phyloP scores from a whole-genome alignment of 2,113 vertebrate genomes.

The Oncorhynchus kisutch region DNA sequence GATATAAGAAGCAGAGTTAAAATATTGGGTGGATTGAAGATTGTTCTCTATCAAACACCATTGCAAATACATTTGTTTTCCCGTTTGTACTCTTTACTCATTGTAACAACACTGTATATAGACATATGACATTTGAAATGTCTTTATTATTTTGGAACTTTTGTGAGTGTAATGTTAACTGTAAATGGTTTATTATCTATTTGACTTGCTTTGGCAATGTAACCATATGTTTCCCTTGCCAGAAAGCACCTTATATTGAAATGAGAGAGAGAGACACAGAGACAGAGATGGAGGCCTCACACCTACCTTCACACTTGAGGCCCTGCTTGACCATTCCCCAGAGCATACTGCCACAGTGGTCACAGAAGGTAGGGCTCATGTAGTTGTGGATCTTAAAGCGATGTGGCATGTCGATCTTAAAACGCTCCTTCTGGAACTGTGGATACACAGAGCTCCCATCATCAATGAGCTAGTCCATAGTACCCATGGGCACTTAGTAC shows the following conservation, averaged over 20 bases:
- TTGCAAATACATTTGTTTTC: not conserved
- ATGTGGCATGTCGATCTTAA: constrained; percentile 98
- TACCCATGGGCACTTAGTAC: no score
- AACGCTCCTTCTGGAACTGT: constrained; percentile 98
- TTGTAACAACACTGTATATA: no score
- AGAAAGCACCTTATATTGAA: no score
- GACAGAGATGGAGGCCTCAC: not conserved
- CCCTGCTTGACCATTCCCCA: constrained; percentile 96
- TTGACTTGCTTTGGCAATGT: no score
- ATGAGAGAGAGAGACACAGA: not conserved
- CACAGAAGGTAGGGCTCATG: constrained; percentile 97
- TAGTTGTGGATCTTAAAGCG: constrained; percentile 93
- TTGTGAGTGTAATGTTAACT: no score
- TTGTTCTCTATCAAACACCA: not conserved
- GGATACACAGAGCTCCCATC: constrained; percentile 27
- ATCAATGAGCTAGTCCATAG: not conserved
- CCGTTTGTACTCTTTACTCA: no score
- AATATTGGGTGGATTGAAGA: not conserved
- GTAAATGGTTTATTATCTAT: no score
- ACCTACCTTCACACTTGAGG: constrained; percentile 92
- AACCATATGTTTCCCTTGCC: no score
- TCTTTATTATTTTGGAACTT: no score
- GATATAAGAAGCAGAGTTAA: not conserved
- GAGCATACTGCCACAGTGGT: constrained; percentile 96
- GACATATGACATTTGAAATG: no score